Evolutionary conservation across 1,140 invertebrate species (phyloP), one percentile per base, ranked within the genome.

Genomic region (Drosophila kikkawai): DNA sequence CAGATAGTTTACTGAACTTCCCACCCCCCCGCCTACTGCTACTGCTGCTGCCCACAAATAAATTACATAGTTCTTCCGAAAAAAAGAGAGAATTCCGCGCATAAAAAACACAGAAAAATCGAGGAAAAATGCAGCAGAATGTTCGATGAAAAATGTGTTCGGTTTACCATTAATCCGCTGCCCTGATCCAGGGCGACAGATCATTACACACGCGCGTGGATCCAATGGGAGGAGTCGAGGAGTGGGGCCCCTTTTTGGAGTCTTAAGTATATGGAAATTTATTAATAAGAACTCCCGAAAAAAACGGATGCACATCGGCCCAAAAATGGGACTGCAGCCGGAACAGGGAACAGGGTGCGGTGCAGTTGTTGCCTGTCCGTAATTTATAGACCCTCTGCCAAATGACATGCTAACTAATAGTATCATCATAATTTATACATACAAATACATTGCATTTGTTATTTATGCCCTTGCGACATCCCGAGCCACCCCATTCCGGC

Each of bases 91-190:
- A 70, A 58, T 73, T 58, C 17, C 42, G 41, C 42, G 45, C 53
- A 51, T 70, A 58, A 78, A 79, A 79, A 70, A 58, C 41, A 37
- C n/a, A 79, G 15, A 67, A 59, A 76, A 69, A 41, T 42, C 61
- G 55, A 63, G 32, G 51, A 55, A 75, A 80, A 86, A 79, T 86
- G 79, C 68, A 65, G 51, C 47, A 50, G 61, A 79, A 79, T 79
- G 74, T 90, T 81, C 85, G 66, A 90, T 90, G 85, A 91, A 77
- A 91, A 91, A 91, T 91, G 82, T 79, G 53, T 91, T 86, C 56
- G 90, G 90, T 91, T 91, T 91, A 91, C 88, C 90, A 91, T 91
- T 91, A 91, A 91, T 91, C 90, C 84, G 76, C 58, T 79, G 66
- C 74, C 79, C 75, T 91, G 90, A 91, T 91, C 90, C 90, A 80